Base-by-base conservation (phyloP, 2,888 invertebrate species). In the Seladonia tumulorum region DNA sequence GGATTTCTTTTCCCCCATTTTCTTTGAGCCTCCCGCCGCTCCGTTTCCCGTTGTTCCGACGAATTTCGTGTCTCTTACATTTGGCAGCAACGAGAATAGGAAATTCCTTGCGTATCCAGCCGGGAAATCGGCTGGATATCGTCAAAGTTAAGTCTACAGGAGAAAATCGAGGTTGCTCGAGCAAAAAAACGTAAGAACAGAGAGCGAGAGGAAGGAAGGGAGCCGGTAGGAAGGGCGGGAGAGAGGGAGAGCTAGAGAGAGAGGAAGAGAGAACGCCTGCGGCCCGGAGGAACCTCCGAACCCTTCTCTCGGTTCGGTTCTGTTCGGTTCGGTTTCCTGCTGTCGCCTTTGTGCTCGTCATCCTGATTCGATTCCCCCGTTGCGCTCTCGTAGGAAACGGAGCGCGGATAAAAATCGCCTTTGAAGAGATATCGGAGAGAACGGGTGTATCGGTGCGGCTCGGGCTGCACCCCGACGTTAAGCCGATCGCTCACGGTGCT, bases 81-180 rank as follows among this genome's bases (percentile, higher is more conserved):
- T 86, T 84, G 87, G 79, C 85, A 89, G 74, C 79, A 71, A 72
- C 66, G 66, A 66, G 84, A 85, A 85, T 79, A 76, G 79, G 75
- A 85, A 85, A 85, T 80, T 80, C 79, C 71, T 81, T 79, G 90
- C 87, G 90, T 90, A 93, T 89, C 79, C 88, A 85, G 79, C 91
- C 91, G 91, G 91, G 89, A 94, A 94, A 94, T 94, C 93, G 93
- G 92, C 90, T 88, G 91, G 83, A 71, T 84, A 81, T 84, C 83
- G 90, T 90, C 87, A 83, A 88, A 89, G 90, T 90, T 90, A 85
- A 92, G 88, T 90, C 88, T 90, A 87, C 87, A 86, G 86, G 63
- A 72, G 85, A 85, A 90, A 86, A 90, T 88, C 83, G 90, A 88
- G 82, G 83, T 80, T 81, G 76, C 84, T 39, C 75, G 83, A 79